Percentiles rank a stretch among this genome's conserved stretches.
These are phyloP conservation scores for Alfaro cultratus DNA, from an alignment of 2,797 vertebrate species.

Conservation along the genomic window DNA sequence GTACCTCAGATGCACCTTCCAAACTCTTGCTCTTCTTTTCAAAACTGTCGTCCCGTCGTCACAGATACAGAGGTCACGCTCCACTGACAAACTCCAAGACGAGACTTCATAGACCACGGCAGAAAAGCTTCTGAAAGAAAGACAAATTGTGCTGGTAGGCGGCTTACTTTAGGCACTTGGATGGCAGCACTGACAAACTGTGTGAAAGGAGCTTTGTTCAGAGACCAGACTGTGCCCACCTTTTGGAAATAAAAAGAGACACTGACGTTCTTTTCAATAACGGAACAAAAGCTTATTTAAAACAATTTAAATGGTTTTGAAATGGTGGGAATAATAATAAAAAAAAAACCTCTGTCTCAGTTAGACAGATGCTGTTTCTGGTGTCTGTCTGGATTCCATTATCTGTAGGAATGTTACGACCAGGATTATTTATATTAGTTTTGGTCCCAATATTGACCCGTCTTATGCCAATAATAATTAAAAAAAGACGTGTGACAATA, in stretches of 20 bases:
- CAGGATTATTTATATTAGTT: background rate
- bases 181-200: slow-evolving; percentile 32
- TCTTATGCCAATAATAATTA: background rate
- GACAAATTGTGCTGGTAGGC: slow-evolving; percentile 23
- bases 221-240: slow-evolving; percentile 37
- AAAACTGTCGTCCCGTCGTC: background rate
- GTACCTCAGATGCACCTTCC: background rate
- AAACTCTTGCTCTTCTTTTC: background rate
- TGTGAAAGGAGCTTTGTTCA: slow-evolving; percentile 36
- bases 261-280: slow-evolving; percentile 22
- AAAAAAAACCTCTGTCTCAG: slow-evolving; percentile 1
- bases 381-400: slow-evolving; percentile 16
- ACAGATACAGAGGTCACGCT: background rate
- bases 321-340: slow-evolving; percentile 6
- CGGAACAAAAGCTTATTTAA: slow-evolving; percentile 11
- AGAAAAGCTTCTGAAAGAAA: slow-evolving; percentile 13
- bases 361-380: background rate
- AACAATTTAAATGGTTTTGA: slow-evolving; percentile 16
- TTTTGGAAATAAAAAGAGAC: slow-evolving; percentile 44
- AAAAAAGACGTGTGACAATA: too few relatives aligned
- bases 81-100: slow-evolving; percentile 4
- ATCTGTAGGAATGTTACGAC: background rate
- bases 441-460: slow-evolving; percentile 7
- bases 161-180: slow-evolving; percentile 32
- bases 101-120: slow-evolving; percentile 11